Conservation (phyloP, 2,888 invertebrate genomes). For the Hartigia nigra region DNA sequence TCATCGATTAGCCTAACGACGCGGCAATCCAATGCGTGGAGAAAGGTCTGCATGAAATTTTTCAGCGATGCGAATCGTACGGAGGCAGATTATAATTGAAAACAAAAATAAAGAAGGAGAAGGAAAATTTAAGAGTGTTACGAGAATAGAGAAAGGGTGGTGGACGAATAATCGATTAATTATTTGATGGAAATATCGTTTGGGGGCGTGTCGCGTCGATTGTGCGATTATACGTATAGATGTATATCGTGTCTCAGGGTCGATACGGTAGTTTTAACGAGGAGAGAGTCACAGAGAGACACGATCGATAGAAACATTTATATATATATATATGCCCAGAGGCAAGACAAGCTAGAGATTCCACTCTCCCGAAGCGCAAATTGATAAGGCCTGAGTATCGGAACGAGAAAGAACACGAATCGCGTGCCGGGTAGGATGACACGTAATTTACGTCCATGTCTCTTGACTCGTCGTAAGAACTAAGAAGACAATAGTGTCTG, state of each 20-base stretch:
- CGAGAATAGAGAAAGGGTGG: slow-evolving; percentile 13
- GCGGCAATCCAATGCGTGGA: not conserved
- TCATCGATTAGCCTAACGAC: not conserved
- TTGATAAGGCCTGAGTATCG: not conserved
- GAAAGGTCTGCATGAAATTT: not conserved
- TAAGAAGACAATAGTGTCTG: not conserved
- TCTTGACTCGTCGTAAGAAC: not conserved
- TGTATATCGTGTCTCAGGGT: not conserved
- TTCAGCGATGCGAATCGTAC: slow-evolving; percentile 3
- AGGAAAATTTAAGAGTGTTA: slow-evolving; percentile 10
- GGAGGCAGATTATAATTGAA: slow-evolving; percentile 24
- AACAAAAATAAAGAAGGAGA: slow-evolving; percentile 23
- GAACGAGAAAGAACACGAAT: not conserved
- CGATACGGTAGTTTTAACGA: not conserved
- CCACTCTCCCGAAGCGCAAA: not conserved
- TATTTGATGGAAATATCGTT: not conserved
- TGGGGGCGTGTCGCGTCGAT: not conserved
- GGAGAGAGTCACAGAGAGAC: not conserved
- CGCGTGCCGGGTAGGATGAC: not conserved
- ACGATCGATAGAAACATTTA: not conserved
- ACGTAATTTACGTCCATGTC: not conserved
- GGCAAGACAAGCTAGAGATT: not conserved
- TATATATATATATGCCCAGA: slow-evolving; percentile 8
- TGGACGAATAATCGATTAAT: not conserved
- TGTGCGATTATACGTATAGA: not conserved